Conservation (phyloP, 30 jellyfish, hydroid and myxozoan species). For the Hydra vulgaris region DNA sequence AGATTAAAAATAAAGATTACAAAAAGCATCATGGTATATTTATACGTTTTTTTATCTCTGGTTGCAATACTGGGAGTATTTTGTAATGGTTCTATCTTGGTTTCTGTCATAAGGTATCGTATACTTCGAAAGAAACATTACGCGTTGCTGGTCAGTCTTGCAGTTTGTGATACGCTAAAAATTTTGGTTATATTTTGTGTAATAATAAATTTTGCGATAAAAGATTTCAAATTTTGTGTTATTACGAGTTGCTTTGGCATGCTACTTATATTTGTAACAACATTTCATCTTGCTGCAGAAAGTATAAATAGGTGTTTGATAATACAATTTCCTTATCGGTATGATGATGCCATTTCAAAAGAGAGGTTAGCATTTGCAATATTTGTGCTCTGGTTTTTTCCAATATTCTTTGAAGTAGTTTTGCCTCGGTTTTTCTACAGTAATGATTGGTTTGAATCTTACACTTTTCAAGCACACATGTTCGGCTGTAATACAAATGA, state of each 20-base stretch:
- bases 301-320: conserved; percentile 48
- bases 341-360: conserved; percentile 5
- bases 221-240: conserved; percentile 13
- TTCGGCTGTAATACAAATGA: conserved; percentile 27
- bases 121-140: conserved; percentile 40
- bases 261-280: conserved; percentile 23
- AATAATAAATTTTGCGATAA: conserved; percentile 25
- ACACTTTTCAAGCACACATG: conserved; percentile 37
- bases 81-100: conserved; percentile 39
- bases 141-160: conserved; percentile 46
- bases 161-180: conserved; percentile 45
- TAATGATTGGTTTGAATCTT: conserved; percentile 7
- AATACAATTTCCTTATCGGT: conserved; percentile 34
- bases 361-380: conserved; percentile 5
- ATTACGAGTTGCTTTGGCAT: conserved; percentile 30
- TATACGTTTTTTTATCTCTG: neutral
- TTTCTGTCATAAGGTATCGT: conserved; percentile 31
- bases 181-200: conserved; percentile 24
- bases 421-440: conserved; percentile 17
- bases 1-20: no score
- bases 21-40: neutral
- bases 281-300: conserved; percentile 56
- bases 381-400: conserved; percentile 34
- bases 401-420: conserved; percentile 15
- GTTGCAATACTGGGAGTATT: conserved; percentile 12